Percentiles rank a stretch among this genome's conserved stretches.
Conservation (phyloP, 2,888 invertebrate genomes). For the Petrolisthes manimaculis region DNA sequence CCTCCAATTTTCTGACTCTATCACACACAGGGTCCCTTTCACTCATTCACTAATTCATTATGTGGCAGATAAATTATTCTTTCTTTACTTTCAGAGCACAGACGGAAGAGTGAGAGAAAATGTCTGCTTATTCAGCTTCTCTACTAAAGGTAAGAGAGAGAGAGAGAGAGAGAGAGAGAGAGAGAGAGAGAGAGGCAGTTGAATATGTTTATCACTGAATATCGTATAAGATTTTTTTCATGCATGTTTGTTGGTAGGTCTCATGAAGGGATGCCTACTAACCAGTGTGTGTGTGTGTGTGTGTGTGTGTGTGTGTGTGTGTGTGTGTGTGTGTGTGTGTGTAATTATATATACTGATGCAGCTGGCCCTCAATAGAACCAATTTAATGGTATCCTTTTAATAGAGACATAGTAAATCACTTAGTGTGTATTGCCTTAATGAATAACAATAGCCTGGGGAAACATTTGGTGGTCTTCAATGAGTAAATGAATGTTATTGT, state of each 20-base stretch:
- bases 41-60: no score
- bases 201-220: not conserved
- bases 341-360: not conserved
- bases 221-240: not conserved
- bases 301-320: constrained; percentile 23
- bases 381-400: not conserved
- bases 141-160: not conserved
- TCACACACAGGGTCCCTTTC: no score
- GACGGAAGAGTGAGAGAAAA: not conserved
- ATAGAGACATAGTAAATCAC: no score
- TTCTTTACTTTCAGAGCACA: not conserved
- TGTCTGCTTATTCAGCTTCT: not conserved
- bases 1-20: no score
- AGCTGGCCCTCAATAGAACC: not conserved
- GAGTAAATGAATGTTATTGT: not conserved
- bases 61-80: not conserved
- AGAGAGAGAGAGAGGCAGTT: not conserved
- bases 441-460: not conserved
- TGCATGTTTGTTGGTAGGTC: not conserved
- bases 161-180: not conserved
- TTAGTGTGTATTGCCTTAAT: not conserved
- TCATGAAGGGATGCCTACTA: not conserved
- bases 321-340: constrained; percentile 21
- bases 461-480: no score
- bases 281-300: not conserved